Evolutionary conservation across 2,888 invertebrate species (phyloP).

Genomic region (Ctena decussata): DNA sequence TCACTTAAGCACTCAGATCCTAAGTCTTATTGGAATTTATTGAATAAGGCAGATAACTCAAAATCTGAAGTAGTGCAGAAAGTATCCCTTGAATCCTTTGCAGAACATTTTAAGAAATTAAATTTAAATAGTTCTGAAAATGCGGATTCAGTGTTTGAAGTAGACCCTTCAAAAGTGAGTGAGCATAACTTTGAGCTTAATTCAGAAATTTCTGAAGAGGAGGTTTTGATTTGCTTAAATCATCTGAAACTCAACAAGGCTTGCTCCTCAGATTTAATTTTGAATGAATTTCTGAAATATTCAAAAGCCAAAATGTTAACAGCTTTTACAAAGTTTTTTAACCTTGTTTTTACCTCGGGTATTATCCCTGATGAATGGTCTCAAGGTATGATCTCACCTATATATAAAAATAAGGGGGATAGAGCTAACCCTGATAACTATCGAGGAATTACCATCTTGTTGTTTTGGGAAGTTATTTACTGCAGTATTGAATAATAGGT

Average conservation of each 20-base stretch:
- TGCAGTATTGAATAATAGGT: not conserved
- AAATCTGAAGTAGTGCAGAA: too few relatives aligned
- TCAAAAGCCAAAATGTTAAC: not conserved
- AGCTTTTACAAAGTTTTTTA: not conserved
- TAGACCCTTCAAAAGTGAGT: too few relatives aligned
- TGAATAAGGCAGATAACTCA: too few relatives aligned
- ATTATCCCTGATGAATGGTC: not conserved
- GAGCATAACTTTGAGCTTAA: not conserved
- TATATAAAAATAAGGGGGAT: not conserved
- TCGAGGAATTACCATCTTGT: not conserved
- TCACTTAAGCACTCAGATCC: too few relatives aligned
- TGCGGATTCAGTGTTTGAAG: too few relatives aligned
- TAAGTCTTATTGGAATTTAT: too few relatives aligned
- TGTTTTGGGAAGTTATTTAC: not conserved
- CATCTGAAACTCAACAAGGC: not conserved
- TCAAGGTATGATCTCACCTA: not conserved
- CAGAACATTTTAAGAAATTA: too few relatives aligned
- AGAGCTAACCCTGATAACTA: not conserved
- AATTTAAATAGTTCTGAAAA: too few relatives aligned
- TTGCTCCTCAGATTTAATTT: not conserved
- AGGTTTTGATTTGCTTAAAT: not conserved
- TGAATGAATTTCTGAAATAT: not conserved
- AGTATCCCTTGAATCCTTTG: too few relatives aligned
- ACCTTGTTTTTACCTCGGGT: not conserved
- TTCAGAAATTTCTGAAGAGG: not conserved